Base-by-base conservation (phyloP, 2,113 vertebrate genomes). In the Oncorhynchus kisutch region DNA sequence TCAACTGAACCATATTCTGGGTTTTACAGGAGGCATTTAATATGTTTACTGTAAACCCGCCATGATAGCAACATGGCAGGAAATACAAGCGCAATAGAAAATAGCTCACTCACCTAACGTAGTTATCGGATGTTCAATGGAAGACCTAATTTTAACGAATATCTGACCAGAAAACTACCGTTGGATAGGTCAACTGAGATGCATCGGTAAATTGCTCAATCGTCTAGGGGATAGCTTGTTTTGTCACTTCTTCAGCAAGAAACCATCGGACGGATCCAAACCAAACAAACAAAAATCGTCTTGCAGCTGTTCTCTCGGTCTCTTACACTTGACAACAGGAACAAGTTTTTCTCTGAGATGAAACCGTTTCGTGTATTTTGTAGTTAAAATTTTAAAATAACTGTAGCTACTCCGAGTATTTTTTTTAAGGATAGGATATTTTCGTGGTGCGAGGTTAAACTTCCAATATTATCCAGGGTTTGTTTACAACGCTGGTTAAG, bases 401-500 rank as follows among this genome's bases (percentile, higher is more conserved):
- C 4, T 4, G 5, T 54, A 16, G 49, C 49, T 51, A 51, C 14
- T 51, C 49, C 3, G 12, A 16, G 2, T 51, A 3, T 1, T 3
- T 51, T 9, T 20, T n/a, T 20, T 1, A 3, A 20, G 24, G n/a
- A 25, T 25, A 64, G 9, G 22, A 64, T 14, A 67, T 31, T 67
- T 25, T 67, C 24, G 25, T 27, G 7, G 80, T 60, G 72, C 72
- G 68, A 68, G 71, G 81, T 81, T 66, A 76, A 82, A 84, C 29
- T 45, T 54, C 27, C 4, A 62, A 29, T 29, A 13, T 31, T 22
- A 31, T 20, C 3, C 13, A 79, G 84, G 71, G 77, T 89, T 91
- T 93, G 90, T 92, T 93, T 92, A 93, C 86, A 82, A 74, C 85
- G 39, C 39, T 45, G 9, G 62, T 22, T 78, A 82, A 88, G 91